Evolutionary conservation across 2,797 vertebrate genomes (phyloP).

Genomic region (Ataeniobius toweri): DNA sequence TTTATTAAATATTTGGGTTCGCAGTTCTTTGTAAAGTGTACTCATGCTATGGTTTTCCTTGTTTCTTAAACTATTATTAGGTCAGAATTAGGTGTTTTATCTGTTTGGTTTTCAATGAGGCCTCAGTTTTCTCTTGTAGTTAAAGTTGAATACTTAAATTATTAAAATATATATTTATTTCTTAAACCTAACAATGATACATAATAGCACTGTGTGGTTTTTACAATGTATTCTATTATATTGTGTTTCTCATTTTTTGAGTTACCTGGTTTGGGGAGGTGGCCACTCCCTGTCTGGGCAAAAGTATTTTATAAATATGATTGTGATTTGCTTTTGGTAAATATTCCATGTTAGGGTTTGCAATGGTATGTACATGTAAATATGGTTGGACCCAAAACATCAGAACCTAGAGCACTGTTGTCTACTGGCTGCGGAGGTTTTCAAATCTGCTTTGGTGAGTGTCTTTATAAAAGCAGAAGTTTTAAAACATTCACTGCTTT

Average conservation of each 20-base stretch:
- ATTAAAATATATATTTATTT: no score
- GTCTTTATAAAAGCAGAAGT: not conserved
- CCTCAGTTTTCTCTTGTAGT: no score
- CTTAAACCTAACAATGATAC: not conserved
- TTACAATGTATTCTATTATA: not conserved
- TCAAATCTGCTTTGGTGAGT: not conserved
- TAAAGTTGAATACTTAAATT: no score
- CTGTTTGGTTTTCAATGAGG: no score
- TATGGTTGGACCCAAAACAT: not conserved
- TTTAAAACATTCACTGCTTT: not conserved
- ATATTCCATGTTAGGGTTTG: not conserved
- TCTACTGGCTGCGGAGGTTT: not conserved
- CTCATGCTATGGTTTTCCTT: no score
- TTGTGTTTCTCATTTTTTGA: not conserved
- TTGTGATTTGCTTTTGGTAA: no score
- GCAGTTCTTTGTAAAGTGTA: no score
- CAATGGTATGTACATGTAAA: not conserved
- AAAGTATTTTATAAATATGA: not conserved
- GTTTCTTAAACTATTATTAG: no score
- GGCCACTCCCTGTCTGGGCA: not conserved
- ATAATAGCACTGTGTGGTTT: not conserved
- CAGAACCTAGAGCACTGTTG: not conserved
- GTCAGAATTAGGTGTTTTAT: no score
- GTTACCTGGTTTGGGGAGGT: not conserved
- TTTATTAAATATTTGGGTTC: not conserved